Percentiles rank a stretch among this genome's conserved stretches.
Evolutionary conservation across 2,888 invertebrate genomes (phyloP).

Genomic region (Cyclophora albipunctata): DNA sequence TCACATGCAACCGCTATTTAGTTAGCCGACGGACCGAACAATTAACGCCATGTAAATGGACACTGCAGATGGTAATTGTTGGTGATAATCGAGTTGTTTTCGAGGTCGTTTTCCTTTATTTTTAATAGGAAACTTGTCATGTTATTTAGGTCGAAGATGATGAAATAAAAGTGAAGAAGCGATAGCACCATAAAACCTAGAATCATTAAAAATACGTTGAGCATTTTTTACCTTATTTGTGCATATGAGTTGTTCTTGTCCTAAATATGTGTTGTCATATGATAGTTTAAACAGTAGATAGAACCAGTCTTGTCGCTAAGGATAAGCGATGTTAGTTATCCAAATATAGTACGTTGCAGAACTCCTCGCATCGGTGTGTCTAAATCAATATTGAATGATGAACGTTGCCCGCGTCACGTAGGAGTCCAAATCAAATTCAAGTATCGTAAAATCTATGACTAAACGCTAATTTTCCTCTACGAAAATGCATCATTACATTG

Average conservation of each 20-base stretch:
- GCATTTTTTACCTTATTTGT: too few species aligned
- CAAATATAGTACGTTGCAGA: constrained; percentile 16
- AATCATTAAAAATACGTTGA: too few species aligned
- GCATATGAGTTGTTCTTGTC: too few species aligned
- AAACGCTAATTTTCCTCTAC: not conserved
- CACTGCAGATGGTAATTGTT: constrained; percentile 17
- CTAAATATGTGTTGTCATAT: too few species aligned
- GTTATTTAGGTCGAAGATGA: too few species aligned
- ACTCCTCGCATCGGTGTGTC: constrained; percentile 9
- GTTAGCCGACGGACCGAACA: constrained; percentile 15
- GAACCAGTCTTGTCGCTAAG: too few species aligned
- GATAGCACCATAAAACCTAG: too few species aligned
- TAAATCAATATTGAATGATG: constrained; percentile 29
- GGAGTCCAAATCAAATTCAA: not conserved
- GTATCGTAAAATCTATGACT: not conserved
- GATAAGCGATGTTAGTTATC: constrained; percentile 11
- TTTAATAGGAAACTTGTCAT: too few species aligned
- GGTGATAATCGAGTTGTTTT: constrained; percentile 19
- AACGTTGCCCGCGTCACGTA: constrained; percentile 44
- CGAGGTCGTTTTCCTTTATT: constrained; percentile 5
- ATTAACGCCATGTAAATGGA: constrained; percentile 20
- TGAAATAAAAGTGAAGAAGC: too few species aligned
- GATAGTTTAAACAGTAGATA: too few species aligned
- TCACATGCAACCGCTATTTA: constrained; percentile 22
- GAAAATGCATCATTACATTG: too few species aligned